Evolutionary conservation across 2,113 vertebrate species (phyloP).

Genomic region (Microtus oregoni): DNA sequence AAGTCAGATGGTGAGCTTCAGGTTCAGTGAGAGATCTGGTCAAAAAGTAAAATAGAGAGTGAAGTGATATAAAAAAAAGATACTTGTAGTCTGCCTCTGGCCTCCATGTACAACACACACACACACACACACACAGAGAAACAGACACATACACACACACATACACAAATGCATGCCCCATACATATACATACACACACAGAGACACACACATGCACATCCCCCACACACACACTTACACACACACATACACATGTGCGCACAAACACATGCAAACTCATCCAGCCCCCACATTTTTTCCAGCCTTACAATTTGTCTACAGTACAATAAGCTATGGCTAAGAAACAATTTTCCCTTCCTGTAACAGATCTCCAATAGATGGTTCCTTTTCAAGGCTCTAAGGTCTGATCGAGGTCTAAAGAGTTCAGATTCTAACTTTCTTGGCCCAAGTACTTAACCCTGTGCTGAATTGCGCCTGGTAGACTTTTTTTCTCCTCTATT

Average conservation of each 20-base stretch:
- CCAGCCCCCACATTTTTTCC: neutral
- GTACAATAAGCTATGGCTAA: constrained; percentile 32
- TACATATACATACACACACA: too few relatives aligned
- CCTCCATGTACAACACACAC: neutral
- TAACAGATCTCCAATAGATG: constrained; percentile 8
- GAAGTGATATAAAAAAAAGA: neutral
- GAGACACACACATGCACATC: too few relatives aligned
- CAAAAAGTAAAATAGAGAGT: neutral
- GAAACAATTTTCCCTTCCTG: constrained; percentile 31
- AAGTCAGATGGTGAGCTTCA: neutral
- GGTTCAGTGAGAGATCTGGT: neutral
- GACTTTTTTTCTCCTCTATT: neutral
- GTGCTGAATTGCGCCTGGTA: neutral
- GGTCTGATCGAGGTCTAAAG: neutral
- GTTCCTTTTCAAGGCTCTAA: constrained; percentile 19
- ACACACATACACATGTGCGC: neutral
- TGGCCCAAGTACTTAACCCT: neutral
- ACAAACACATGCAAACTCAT: neutral
- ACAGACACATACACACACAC: neutral
- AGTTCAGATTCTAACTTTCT: constrained; percentile 1
- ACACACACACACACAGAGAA: neutral
- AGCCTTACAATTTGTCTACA: neutral
- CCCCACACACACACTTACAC: neutral
- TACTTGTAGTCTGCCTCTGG: neutral
- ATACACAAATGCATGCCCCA: neutral